Base-by-base conservation (phyloP, 2,888 invertebrate species). In the Rosalia funebris region DNA sequence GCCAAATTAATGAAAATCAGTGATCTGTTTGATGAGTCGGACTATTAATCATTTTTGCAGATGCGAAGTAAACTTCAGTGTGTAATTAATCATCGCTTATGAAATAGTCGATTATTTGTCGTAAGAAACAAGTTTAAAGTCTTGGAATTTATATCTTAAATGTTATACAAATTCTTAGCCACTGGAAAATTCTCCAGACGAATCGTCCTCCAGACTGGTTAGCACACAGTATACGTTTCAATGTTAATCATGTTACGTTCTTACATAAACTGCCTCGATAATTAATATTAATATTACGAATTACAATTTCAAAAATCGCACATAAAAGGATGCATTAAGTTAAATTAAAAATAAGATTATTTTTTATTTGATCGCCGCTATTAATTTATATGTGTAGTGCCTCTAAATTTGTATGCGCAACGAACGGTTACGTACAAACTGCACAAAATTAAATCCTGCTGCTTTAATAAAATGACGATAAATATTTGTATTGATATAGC, bases 1-100 rank as follows among this genome's bases (percentile, higher is more conserved):
- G 69, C 71, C 72, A 76, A 75, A 76, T 77, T 79, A 77, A 78
- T 77, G 77, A 77, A 77, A 78, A 77, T 77, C 77, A 76, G 69
- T 74, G 76, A 76, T 77, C 76, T 77, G 77, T 73, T 75, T 75
- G 75, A 78, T 78, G 76, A 76, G 75, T 61, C 66, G 65, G 66
- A 74, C 75, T 75, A 78, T 79, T 78, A 79, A 78, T 79, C 77
- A 79, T 70, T 68, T 69, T 65, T 66, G 64, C 58, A 69, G 60
- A 66, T 65, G 53, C 41, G 42, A 16, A 47, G 55, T 62, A 57
- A 67, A 61, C 61, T 62, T 55, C 25, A 53, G 44, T 41, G 25
- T 39, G 58, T 41, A 62, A 66, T 69, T 65, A 65, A 67, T 67
- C 67, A 67, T 64, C 63, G 52, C 57, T 65, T 59, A 59, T 57